These are phyloP conservation scores for Cyprinodon diabolis DNA, from an alignment of 2,797 vertebrate species.

Conservation along the genomic window DNA sequence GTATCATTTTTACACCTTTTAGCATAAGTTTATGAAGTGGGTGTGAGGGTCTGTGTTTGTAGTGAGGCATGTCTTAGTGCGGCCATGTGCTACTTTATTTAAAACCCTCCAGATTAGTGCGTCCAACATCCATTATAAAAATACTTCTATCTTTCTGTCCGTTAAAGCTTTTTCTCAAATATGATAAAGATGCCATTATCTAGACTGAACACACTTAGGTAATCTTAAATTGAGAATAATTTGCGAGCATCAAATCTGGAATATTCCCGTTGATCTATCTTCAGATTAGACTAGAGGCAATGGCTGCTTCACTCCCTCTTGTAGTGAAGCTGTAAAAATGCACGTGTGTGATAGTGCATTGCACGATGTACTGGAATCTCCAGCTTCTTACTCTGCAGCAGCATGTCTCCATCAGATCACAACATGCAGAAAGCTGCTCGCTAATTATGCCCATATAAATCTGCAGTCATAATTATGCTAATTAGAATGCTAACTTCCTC, in stretches of 20 bases:
- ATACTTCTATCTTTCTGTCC: neutral
- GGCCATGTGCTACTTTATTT: neutral
- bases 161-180: neutral
- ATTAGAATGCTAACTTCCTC: slow-evolving; percentile 80
- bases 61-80: neutral
- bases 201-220: neutral
- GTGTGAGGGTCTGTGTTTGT: neutral
- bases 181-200: neutral
- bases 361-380: slow-evolving; percentile 9
- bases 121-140: neutral
- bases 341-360: slow-evolving; percentile 31
- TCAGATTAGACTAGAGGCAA: neutral
- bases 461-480: slow-evolving; percentile 81
- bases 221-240: neutral
- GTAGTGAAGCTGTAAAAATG: neutral
- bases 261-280: neutral
- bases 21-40: slow-evolving; percentile 19
- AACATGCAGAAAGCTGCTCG: slow-evolving; percentile 57
- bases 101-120: neutral
- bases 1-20: slow-evolving; percentile 16
- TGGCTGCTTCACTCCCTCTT: neutral
- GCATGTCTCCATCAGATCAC: slow-evolving; percentile 55
- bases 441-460: slow-evolving; percentile 80
- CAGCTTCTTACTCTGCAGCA: slow-evolving; percentile 18
- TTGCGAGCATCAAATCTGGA: neutral